A percentile compares a stretch with the other conserved stretches of the same genome.
phyloP scores from a whole-genome alignment of 2,113 vertebrate species.

The Daboia siamensis region DNA sequence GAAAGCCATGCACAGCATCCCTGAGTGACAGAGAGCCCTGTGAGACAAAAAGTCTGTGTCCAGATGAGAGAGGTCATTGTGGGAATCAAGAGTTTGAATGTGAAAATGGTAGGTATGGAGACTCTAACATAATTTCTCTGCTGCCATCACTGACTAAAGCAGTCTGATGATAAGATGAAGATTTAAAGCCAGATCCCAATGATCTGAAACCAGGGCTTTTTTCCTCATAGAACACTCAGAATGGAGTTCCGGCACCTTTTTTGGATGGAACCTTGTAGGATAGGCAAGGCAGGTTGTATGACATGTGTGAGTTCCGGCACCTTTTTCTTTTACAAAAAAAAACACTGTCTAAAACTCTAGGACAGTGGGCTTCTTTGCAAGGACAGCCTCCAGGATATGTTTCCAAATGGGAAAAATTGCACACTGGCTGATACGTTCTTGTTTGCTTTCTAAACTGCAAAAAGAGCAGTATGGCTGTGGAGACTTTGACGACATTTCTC shows the following conservation, averaged over 20 bases:
- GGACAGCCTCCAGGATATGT: background rate
- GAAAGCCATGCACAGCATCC: slow-evolving; percentile 63
- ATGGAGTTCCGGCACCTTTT: too few relatives aligned
- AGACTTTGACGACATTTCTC: background rate
- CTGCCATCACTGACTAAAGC: background rate
- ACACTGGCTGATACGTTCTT: background rate
- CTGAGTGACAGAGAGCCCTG: slow-evolving; percentile 74
- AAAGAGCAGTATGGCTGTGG: background rate
- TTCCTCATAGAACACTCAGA: too few relatives aligned
- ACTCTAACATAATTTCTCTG: background rate
- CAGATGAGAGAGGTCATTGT: slow-evolving; percentile 49
- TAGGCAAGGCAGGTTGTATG: too few relatives aligned
- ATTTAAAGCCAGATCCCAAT: too few relatives aligned
- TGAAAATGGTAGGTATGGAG: slow-evolving; percentile 70
- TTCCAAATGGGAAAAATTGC: background rate
- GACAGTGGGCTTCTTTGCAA: background rate
- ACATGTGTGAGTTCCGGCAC: too few relatives aligned
- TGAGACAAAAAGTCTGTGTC: slow-evolving; percentile 43
- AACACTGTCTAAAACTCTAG: too few relatives aligned
- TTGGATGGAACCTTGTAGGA: too few relatives aligned
- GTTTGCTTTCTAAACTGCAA: background rate
- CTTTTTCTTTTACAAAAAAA: too few relatives aligned
- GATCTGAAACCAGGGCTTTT: too few relatives aligned
- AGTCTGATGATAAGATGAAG: too few relatives aligned
- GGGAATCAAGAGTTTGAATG: slow-evolving; percentile 73